Base-by-base conservation (phyloP, 1,140 invertebrate genomes). In the Lerema accius region DNA sequence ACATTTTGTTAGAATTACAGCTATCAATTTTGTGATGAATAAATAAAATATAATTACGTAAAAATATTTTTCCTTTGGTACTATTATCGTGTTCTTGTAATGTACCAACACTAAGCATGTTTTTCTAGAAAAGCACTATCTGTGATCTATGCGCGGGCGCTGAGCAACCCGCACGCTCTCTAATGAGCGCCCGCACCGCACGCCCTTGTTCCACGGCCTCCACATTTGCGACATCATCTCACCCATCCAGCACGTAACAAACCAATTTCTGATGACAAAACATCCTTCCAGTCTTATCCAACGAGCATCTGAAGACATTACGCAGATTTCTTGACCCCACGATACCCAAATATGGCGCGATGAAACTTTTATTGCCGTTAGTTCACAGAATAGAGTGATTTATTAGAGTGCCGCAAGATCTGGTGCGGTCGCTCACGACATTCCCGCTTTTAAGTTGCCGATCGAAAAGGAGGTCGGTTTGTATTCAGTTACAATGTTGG, bases 171-270 rank as follows among this genome's bases (percentile, higher is more conserved):
- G 46, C 58, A 13, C 50, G 39, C 6, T 42, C 61, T 59, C 55
- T 71, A 71, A 69, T 71, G 63, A 71, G 62, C 59, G 50, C 40
- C 55, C 56, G 58, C 58, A 53, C 19, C 45, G 60, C 23, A 39
- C 32, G 58, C 50, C 65, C 71, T 73, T 68, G 67, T 63, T 68
- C 32, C 28, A 60, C 60, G 55, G 17, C 69, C 60, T 69, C 46
- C 43, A 50, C 63, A 62, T 56, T 64, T 66, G 67, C 63, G 51
- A 63, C 56, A 63, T 63, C 49, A 15, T 63, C 49, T 61, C 51
- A 45, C 23, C 13, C 28, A 46, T 40, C 26, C 15, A 53, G 11
- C 53, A 63, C 58, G 32, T 42, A 43, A 39, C 28, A 42, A 23
- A 62, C 37, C 32, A 42, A 46, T 55, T 61, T 49, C 37, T 56